A percentile compares a stretch with the other conserved stretches of the same genome.
phyloP scores from a whole-genome alignment of 2,888 invertebrate genomes.

The Caenorhabditis plicata region DNA sequence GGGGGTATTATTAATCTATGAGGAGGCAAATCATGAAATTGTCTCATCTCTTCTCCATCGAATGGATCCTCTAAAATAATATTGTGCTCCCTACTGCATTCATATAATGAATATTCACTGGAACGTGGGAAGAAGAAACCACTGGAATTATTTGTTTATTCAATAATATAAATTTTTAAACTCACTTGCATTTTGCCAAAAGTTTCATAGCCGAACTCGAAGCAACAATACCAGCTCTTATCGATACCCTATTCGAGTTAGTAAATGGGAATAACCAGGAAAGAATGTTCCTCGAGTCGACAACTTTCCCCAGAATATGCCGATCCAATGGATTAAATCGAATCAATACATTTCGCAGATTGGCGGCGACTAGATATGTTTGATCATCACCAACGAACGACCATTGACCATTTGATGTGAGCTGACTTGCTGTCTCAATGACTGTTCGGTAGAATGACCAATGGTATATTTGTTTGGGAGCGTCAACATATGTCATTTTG shows the following conservation, averaged over 20 bases:
- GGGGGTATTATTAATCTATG: too few species aligned
- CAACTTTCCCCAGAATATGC: slow-evolving; percentile 16
- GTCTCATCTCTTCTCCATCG: slow-evolving; percentile 19
- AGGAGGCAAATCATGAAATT: slow-evolving; percentile 18
- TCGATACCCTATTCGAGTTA: slow-evolving; percentile 9
- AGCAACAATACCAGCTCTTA: slow-evolving; percentile 16
- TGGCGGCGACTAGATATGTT: slow-evolving; percentile 24
- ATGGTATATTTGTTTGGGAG: slow-evolving; percentile 6
- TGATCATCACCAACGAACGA: slow-evolving; percentile 34
- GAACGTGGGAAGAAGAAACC: slow-evolving; percentile 23
- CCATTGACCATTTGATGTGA: slow-evolving; percentile 25
- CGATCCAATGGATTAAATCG: slow-evolving; percentile 11
- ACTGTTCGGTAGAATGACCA: slow-evolving; percentile 26
- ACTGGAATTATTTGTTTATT: slow-evolving; percentile 8
- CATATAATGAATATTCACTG: slow-evolving; percentile 17
- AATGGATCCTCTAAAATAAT: slow-evolving; percentile 18
- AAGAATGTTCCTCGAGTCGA: slow-evolving; percentile 11
- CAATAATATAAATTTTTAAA: neutral
- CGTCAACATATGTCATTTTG: slow-evolving; percentile 6
- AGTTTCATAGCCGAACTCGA: slow-evolving; percentile 20
- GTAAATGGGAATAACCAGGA: slow-evolving; percentile 26
- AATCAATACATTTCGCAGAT: slow-evolving; percentile 5
- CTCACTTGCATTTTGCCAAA: slow-evolving; percentile 16
- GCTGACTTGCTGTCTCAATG: too few species aligned
- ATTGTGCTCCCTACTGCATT: slow-evolving; percentile 8